Percentiles rank a stretch among this genome's conserved stretches.
Evolutionary conservation across 2,113 vertebrate genomes (phyloP).

Genomic region (Nansenia antarctica): DNA sequence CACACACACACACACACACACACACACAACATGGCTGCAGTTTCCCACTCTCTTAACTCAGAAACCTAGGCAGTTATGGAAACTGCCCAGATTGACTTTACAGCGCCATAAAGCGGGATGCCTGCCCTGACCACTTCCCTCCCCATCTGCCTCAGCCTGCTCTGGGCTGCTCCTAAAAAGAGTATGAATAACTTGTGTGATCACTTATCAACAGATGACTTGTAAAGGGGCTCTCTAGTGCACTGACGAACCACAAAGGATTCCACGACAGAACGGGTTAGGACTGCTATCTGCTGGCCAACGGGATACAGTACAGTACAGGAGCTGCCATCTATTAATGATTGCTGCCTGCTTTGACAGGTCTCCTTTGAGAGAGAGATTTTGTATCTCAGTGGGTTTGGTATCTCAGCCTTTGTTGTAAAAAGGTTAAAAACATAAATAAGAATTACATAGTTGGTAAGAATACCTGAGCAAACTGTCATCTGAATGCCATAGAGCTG

Average conservation of each 20-base stretch:
- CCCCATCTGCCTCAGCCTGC: constrained; percentile 47
- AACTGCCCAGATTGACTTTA: constrained; percentile 46
- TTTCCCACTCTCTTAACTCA: constrained; percentile 18
- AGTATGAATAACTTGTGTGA: constrained; percentile 39
- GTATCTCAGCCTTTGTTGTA: too few relatives aligned
- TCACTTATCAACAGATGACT: constrained; percentile 55
- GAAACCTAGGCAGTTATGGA: constrained; percentile 43
- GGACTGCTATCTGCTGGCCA: constrained; percentile 60
- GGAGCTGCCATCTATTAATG: too few relatives aligned
- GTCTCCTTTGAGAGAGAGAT: too few relatives aligned
- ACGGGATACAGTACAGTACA: constrained; percentile 5
- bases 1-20: constrained; percentile 34
- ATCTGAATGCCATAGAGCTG: not conserved
- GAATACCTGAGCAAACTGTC: not conserved
- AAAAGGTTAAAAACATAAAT: too few relatives aligned
- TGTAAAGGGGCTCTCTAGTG: constrained; percentile 14
- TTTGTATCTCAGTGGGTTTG: too few relatives aligned
- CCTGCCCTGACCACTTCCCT: constrained; percentile 52
- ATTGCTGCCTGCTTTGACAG: too few relatives aligned
- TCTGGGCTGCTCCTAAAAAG: constrained; percentile 42
- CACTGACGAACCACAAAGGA: constrained; percentile 20
- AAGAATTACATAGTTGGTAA: too few relatives aligned
- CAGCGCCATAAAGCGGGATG: constrained; percentile 35
- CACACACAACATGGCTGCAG: not conserved
- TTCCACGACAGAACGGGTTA: constrained; percentile 7